phyloP scores from a whole-genome alignment of 1,140 invertebrate genomes.

The Subanguina moxae region DNA sequence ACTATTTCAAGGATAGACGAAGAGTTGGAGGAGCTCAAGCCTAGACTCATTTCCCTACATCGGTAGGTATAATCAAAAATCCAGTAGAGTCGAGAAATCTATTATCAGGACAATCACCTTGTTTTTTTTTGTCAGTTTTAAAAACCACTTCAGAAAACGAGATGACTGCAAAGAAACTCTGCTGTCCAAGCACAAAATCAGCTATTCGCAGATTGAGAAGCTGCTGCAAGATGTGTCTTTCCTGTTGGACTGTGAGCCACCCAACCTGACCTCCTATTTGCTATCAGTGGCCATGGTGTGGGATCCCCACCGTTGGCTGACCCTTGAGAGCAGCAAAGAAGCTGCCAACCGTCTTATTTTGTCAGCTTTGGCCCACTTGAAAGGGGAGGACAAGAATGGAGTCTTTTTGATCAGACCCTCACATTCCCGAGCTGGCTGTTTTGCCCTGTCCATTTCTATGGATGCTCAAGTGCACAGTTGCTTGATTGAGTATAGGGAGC shows the following conservation, averaged over 20 bases:
- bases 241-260: conserved; percentile 30
- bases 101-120: background rate
- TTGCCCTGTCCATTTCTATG: conserved; percentile 43
- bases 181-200: conserved; percentile 10
- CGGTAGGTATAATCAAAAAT: conserved; percentile 15
- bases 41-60: conserved; percentile 22
- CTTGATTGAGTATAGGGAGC: conserved; percentile 45
- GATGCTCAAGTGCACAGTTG: conserved; percentile 18
- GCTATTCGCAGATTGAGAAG: conserved; percentile 14
- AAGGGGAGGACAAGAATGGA: conserved; percentile 23
- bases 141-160: conserved; percentile 17
- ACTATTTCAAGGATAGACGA: conserved; percentile 22
- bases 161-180: conserved; percentile 14
- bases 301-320: conserved; percentile 31
- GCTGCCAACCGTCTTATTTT: conserved; percentile 9
- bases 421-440: conserved; percentile 38
- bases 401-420: conserved; percentile 48
- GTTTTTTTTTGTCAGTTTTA: background rate
- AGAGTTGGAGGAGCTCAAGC: conserved; percentile 18
- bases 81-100: no score
- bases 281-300: conserved; percentile 20
- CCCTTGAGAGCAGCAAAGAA: conserved; percentile 21
- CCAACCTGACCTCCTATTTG: conserved; percentile 19
- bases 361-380: conserved; percentile 16
- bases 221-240: conserved; percentile 20